Base-by-base conservation (phyloP, 1,140 invertebrate species). In the Calosoma granatense region DNA sequence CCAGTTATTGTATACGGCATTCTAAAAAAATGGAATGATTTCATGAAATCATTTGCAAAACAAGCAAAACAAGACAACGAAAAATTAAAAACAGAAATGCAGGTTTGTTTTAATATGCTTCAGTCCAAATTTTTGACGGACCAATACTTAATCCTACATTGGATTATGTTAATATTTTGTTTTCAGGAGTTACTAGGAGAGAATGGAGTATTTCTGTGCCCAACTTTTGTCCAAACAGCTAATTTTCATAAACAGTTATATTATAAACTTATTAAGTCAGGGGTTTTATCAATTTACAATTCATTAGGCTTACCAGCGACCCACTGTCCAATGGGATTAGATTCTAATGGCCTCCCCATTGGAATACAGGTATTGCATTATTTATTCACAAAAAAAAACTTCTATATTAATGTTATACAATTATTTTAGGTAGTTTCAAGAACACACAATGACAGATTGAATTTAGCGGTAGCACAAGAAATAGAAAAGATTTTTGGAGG, bases 401-500 rank as follows among this genome's bases (percentile, higher is more conserved):
- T n/a, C n/a, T n/a, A n/a, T n/a, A n/a, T n/a, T n/a, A n/a, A n/a
- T n/a, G n/a, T n/a, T n/a, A n/a, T n/a, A n/a, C n/a, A n/a, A n/a
- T n/a, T n/a, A n/a, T n/a, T n/a, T n/a, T n/a, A n/a, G n/a, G n/a
- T n/a, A n/a, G n/a, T n/a, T n/a, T n/a, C n/a, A n/a, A n/a, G n/a
- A n/a, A n/a, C n/a, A n/a, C n/a, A n/a, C n/a, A 82, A 85, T 61
- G 93, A 96, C 72, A 82, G 86, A 63, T 69, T 92, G 1, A 85
- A 84, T 11, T 75, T 95, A 59, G 84, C 87, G 11, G 81, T 94
- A 1, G 92, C 92, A 1, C 73, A 78, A 60, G 88, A 92, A 70
- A 78, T 97, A 30, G 91, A 95, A 67, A 81, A 78, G 63, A 83
- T 80, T 9, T 93, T 95, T 65, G 91, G 91, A 21, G 93, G 92